Percentiles rank a stretch among this genome's conserved stretches.
These are phyloP conservation scores for Microtus oregoni DNA, from an alignment of 2,113 vertebrate species.

Conservation along the genomic window DNA sequence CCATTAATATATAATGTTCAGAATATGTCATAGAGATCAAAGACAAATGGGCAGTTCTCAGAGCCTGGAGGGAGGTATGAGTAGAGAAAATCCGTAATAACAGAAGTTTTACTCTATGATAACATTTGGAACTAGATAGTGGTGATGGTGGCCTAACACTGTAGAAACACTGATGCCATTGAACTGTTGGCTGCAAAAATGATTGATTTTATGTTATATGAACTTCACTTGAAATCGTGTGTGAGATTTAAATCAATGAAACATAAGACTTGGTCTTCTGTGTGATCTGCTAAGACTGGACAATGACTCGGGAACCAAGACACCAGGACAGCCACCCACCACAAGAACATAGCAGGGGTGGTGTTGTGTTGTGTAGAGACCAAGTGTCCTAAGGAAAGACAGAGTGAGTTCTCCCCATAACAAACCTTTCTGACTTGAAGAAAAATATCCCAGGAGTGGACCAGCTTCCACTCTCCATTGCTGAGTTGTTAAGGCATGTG, in stretches of 20 bases:
- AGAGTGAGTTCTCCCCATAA: not conserved
- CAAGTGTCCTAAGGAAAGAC: slow-evolving; percentile 16
- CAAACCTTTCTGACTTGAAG: slow-evolving; percentile 30
- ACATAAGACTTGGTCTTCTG: not conserved
- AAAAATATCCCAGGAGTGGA: not conserved
- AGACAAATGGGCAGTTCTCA: not conserved
- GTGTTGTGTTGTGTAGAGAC: not conserved
- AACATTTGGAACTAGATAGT: not conserved
- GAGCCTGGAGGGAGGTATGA: not conserved
- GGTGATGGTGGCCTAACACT: not conserved
- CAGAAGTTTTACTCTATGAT: not conserved
- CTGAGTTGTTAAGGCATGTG: not conserved
- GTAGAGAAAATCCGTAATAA: not conserved
- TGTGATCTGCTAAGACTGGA: not conserved
- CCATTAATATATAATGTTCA: not conserved
- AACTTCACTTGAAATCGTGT: not conserved
- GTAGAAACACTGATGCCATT: not conserved
- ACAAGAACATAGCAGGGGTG: not conserved
- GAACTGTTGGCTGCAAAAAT: not conserved
- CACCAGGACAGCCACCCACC: not conserved
- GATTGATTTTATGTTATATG: not conserved
- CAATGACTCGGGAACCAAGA: slow-evolving; percentile 12
- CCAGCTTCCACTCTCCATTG: not conserved
- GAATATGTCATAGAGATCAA: not conserved
- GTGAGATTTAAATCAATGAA: not conserved